Base-by-base conservation (phyloP, 2,797 vertebrate species). In the Galagoides demidoff region DNA sequence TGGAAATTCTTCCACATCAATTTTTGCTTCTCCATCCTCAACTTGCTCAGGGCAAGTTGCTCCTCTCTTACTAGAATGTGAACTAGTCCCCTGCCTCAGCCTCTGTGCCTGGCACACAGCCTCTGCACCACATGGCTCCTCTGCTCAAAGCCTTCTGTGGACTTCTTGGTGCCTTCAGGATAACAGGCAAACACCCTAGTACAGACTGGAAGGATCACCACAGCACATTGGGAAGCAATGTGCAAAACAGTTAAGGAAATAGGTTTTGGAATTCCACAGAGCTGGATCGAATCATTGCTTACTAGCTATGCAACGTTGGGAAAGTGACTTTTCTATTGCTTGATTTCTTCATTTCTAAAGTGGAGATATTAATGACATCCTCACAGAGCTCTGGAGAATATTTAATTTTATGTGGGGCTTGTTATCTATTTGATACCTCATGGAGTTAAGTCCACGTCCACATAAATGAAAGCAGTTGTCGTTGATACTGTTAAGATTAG, bases 261-360 rank as follows among this genome's bases (percentile, higher is more conserved):
- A 5, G 16, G 4, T 31, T 95, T 90, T 88, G 77, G 27, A 90
- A 94, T 43, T 37, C 49, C 37, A 34, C 3, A 64, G 23, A 77
- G 20, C 9, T 31, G n/a, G 55, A 13, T 64, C 71, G 16, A 89
- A 63, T 91, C 82, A n/a, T 79, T 34, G 86, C 25, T 84, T 71
- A 68, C 52, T 25, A 92, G n/a, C 55, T 90, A 4, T 77, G 55
- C 85, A 57, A 68, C 73, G 64, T 81, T 87, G 63, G 37, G 14
- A 76, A 94, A 87, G 27, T 78, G 81, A 85, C 29, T 73, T 86
- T 86, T 61, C 88, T n/a, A 13, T 66, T n/a, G 16, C 25, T 95
- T 57, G 49, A 43, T 85, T 92, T 95, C 66, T 49, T 92, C 64
- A 88, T 13, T 89, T 34, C 64, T 76, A 64, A 85, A 92, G 68